Evolutionary conservation across 2,888 invertebrate species (phyloP).

Genomic region (Hoplodrina ambigua): DNA sequence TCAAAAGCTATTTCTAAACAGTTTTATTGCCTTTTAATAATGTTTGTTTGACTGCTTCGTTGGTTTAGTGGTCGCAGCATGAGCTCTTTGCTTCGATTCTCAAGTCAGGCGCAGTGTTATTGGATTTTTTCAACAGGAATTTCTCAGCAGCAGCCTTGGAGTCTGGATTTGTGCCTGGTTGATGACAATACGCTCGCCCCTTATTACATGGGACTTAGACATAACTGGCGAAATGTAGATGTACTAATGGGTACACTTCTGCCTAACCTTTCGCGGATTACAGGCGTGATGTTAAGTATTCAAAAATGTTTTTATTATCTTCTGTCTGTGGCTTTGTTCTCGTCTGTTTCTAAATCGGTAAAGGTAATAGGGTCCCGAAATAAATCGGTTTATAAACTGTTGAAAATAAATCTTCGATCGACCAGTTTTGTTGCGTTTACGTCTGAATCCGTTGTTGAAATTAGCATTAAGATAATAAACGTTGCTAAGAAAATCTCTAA

Average conservation of each 20-base stretch:
- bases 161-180: too few species aligned
- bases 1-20: conserved; percentile 1
- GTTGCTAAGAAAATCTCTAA: conserved; percentile 30
- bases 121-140: too few species aligned
- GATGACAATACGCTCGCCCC: too few species aligned
- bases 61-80: too few species aligned
- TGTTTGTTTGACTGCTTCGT: not conserved
- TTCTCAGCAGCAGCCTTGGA: too few species aligned
- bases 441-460: conserved; percentile 32
- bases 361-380: conserved; percentile 19
- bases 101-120: too few species aligned
- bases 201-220: too few species aligned
- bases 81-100: too few species aligned
- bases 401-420: conserved; percentile 36
- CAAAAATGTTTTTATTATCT: conserved; percentile 16
- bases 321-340: conserved; percentile 6
- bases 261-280: too few species aligned
- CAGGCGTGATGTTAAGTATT: not conserved
- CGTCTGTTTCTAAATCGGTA: conserved; percentile 44
- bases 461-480: conserved; percentile 39
- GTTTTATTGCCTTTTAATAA: conserved; percentile 28
- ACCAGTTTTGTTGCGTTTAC: conserved; percentile 35
- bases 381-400: conserved; percentile 42
- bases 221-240: too few species aligned
- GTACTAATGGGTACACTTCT: too few species aligned